Evolutionary conservation across 1,140 invertebrate species (phyloP), one percentile per base, ranked within the genome.

Genomic region (Pseudomyrmex flavicornis): DNA sequence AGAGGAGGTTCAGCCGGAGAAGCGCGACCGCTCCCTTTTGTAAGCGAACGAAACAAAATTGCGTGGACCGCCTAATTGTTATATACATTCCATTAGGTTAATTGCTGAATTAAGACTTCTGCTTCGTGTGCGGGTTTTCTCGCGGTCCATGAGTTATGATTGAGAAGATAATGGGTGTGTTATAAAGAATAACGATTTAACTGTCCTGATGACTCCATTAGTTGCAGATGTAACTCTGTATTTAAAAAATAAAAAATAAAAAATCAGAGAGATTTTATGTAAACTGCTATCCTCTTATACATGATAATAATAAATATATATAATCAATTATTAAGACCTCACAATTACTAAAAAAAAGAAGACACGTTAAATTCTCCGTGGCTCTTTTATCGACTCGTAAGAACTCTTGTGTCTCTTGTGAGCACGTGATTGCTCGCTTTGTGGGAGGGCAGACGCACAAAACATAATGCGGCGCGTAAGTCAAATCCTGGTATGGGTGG

Each of bases 21-120:
- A 84, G 83, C 85, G 85, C 70, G 66, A 83, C 77, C 58, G 56
- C 52, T 88, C 70, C 82, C 82, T 84, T 87, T 52, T 63, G 26
- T 65, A 61, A 74, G 83, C 59, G 48, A 73, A 83, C 86, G 84
- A 90, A 86, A 92, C 88, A 83, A 82, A 89, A 88, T 85, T 66
- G 88, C 89, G 91, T 87, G 90, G 90, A 92, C 91, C 90, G 92
- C 89, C 91, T 94, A 94, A 94, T 94, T 94, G 93, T 94, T 94
- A 94, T 94, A 94, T 94, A 94, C 93, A 94, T 94, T 94, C 93
- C 93, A 94, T 94, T 94, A 94, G 92, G 91, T 92, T 94, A 94
- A 94, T 94, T 94, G 93, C 93, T 92, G 92, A 94, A 94, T 94
- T 94, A 94, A 94, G 93, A 94, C 92, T 93, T 93, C 90, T 93